Conservation (phyloP, 1,140 invertebrate genomes). For the Ceratoteleas bidentatus region DNA sequence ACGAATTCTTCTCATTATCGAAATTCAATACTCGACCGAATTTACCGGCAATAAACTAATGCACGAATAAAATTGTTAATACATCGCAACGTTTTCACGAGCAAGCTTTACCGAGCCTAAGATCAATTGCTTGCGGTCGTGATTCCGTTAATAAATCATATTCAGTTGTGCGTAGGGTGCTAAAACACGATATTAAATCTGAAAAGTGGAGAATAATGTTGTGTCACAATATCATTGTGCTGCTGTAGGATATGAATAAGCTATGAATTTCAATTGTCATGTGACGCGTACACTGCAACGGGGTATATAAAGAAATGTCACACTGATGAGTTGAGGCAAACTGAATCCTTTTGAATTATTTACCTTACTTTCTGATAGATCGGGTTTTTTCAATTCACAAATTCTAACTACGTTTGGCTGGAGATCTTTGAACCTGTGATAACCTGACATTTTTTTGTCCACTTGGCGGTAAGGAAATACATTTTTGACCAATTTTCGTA, state of each 20-base stretch:
- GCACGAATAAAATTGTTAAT: too few species aligned
- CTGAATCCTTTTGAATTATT: conserved; percentile 37
- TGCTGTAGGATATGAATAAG: conserved; percentile 43
- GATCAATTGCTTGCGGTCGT: conserved; percentile 10
- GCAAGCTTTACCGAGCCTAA: not conserved
- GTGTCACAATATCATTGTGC: conserved; percentile 42
- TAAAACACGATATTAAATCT: conserved; percentile 46
- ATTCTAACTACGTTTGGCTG: not conserved
- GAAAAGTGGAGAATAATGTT: conserved; percentile 53
- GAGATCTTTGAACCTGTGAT: not conserved
- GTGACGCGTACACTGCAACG: conserved; percentile 40
- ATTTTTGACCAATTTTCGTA: too few species aligned
- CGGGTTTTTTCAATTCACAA: conserved; percentile 5
- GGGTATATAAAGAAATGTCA: conserved; percentile 36
- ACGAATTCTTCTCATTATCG: too few species aligned
- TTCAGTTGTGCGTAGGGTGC: conserved; percentile 25
- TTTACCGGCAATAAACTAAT: too few species aligned
- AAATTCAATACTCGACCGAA: too few species aligned
- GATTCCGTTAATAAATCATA: conserved; percentile 23
- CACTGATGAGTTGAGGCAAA: conserved; percentile 22
- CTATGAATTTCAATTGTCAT: conserved; percentile 55
- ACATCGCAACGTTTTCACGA: not conserved
- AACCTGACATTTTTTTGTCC: too few species aligned
- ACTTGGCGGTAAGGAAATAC: too few species aligned
- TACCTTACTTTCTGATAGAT: conserved; percentile 12